phyloP scores from a whole-genome alignment of 2,797 vertebrate genomes.

The Tiaroga cobitis region DNA sequence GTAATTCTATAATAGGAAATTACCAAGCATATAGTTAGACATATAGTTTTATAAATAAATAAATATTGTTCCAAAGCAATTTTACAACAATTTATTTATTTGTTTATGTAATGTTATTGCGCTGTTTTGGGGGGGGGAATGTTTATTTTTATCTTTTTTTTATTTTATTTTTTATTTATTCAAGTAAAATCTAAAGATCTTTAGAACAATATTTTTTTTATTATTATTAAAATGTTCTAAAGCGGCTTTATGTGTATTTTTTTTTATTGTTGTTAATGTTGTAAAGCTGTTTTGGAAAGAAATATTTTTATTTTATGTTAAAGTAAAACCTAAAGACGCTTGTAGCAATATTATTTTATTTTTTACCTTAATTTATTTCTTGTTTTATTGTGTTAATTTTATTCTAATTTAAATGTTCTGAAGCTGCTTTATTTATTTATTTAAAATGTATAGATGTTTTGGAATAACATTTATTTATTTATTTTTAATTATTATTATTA shows the following conservation, averaged over 20 bases:
- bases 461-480: too few relatives aligned
- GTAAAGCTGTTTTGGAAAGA: not conserved
- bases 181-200: not conserved
- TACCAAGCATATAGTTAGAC: not conserved
- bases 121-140: not conserved
- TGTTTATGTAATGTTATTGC: not conserved
- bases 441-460: not conserved
- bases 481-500: too few relatives aligned
- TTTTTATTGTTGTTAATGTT: not conserved
- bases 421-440: not conserved
- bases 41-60: not conserved
- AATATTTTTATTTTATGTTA: not conserved
- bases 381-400: too few relatives aligned
- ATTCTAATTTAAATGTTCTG: too few relatives aligned
- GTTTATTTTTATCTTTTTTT: not conserved
- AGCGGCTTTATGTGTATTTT: not conserved
- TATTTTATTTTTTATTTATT: not conserved
- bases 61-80: not conserved
- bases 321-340: not conserved
- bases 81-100: not conserved
- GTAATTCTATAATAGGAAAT: not conserved
- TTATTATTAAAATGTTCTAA: not conserved
- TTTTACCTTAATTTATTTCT: too few relatives aligned
- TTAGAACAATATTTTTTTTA: not conserved
- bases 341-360: not conserved